Percentiles rank a stretch among this genome's conserved stretches.
Conservation (phyloP, 2,113 vertebrate genomes). For the Sclerurus mexicanus region DNA sequence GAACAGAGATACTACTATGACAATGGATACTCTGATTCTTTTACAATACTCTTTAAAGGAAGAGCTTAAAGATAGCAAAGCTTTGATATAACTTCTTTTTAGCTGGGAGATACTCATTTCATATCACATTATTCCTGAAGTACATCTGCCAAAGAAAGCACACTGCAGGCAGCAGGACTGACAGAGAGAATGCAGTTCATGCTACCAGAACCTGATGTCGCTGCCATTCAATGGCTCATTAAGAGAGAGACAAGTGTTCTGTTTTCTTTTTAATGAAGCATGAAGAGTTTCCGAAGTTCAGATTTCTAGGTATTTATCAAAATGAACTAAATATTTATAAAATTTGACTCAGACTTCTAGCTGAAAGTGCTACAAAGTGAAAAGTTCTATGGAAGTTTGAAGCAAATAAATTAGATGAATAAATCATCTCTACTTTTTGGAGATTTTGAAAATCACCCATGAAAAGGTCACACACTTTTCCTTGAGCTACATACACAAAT, state of each 20-base stretch:
- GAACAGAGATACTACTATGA: neutral
- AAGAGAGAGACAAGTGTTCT: neutral
- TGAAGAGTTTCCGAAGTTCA: neutral
- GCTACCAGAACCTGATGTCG: neutral
- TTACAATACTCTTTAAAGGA: neutral
- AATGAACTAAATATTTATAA: neutral
- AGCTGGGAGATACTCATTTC: neutral
- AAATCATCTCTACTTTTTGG: neutral
- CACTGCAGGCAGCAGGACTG: neutral
- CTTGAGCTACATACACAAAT: neutral
- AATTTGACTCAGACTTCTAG: neutral
- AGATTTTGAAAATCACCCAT: neutral
- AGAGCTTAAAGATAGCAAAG: neutral
- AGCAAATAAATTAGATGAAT: neutral
- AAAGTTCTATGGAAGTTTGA: neutral
- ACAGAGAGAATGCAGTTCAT: accelerated
- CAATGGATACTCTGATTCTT: neutral
- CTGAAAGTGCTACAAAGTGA: neutral
- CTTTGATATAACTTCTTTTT: neutral
- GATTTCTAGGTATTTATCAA: neutral
- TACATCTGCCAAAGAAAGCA: neutral
- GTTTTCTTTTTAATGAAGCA: neutral
- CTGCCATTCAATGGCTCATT: neutral
- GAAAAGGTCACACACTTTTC: neutral
- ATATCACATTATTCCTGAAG: neutral